Conservation (phyloP, 1,140 invertebrate genomes). For the Periplaneta americana region DNA sequence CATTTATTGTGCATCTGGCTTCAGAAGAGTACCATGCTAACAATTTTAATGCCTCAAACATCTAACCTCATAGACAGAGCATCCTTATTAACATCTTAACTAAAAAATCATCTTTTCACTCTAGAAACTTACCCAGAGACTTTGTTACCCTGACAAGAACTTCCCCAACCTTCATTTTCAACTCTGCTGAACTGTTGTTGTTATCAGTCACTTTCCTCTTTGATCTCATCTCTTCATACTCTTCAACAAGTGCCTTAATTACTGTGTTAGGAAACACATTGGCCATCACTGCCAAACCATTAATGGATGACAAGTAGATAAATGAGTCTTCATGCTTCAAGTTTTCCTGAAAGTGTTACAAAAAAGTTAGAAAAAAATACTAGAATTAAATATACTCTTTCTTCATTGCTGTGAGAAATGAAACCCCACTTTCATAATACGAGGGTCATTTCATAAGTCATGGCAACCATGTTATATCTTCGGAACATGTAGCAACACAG, state of each 20-base stretch:
- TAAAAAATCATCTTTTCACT: too few species aligned
- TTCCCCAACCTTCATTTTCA: slow-evolving; percentile 78
- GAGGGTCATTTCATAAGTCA: too few species aligned
- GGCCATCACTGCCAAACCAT: slow-evolving; percentile 63
- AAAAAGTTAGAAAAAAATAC: too few species aligned
- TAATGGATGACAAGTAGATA: slow-evolving; percentile 73
- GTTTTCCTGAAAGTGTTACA: slow-evolving; percentile 53
- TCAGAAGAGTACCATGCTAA: too few species aligned
- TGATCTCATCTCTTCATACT: slow-evolving; percentile 46
- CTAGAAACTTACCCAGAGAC: slow-evolving; percentile 59
- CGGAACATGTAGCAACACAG: too few species aligned
- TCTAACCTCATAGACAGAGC: too few species aligned
- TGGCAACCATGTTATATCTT: too few species aligned
- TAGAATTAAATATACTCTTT: neutral
- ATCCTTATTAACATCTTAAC: too few species aligned
- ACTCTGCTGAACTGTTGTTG: slow-evolving; percentile 36
- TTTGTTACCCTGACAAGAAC: slow-evolving; percentile 67
- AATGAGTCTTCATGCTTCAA: slow-evolving; percentile 76
- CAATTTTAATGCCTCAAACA: too few species aligned
- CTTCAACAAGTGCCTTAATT: slow-evolving; percentile 55
- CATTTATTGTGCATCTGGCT: too few species aligned
- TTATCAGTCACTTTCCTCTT: slow-evolving; percentile 23
- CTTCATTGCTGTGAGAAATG: too few species aligned
- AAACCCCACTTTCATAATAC: too few species aligned
- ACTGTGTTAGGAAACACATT: slow-evolving; percentile 59